A percentile compares a stretch with the other conserved stretches of the same genome.
Conservation (phyloP, 2,113 vertebrate genomes). For the Anoplopoma fimbria region DNA sequence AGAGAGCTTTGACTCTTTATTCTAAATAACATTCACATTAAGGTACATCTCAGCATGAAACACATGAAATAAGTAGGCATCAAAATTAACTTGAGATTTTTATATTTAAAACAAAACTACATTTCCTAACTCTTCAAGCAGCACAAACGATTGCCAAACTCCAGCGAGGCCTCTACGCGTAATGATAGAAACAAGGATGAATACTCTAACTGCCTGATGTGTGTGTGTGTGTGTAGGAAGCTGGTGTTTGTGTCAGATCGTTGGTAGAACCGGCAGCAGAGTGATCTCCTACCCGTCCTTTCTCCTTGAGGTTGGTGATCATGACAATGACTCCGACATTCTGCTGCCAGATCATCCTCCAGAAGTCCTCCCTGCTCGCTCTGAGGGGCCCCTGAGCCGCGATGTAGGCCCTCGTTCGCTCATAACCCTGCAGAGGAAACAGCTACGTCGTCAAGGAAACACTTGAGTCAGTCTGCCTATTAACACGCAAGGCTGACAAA, state of each 20-base stretch:
- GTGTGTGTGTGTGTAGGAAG: neutral
- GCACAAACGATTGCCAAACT: neutral
- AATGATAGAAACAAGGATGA: neutral
- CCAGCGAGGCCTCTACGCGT: neutral
- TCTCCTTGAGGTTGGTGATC: constrained; percentile 98
- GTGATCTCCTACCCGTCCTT: constrained; percentile 89
- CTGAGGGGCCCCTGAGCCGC: constrained; percentile 96
- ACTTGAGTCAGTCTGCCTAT: neutral
- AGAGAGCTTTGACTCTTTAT: neutral
- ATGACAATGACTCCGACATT: constrained; percentile 96
- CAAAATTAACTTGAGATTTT: neutral
- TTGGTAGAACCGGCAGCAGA: neutral
- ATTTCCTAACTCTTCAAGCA: neutral
- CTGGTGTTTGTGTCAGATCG: neutral
- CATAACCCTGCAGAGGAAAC: constrained; percentile 87
- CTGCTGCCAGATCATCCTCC: constrained; percentile 99
- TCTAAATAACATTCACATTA: neutral
- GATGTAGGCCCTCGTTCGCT: constrained; percentile 94
- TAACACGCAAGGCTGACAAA: neutral
- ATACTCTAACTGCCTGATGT: neutral
- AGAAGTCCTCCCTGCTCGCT: constrained; percentile 95
- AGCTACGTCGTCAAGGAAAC: neutral
- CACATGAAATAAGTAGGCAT: neutral
- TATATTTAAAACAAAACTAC: neutral
- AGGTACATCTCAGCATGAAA: neutral